Evolutionary conservation across 2,888 invertebrate genomes (phyloP).

Genomic region (Erpobdella octoculata): DNA sequence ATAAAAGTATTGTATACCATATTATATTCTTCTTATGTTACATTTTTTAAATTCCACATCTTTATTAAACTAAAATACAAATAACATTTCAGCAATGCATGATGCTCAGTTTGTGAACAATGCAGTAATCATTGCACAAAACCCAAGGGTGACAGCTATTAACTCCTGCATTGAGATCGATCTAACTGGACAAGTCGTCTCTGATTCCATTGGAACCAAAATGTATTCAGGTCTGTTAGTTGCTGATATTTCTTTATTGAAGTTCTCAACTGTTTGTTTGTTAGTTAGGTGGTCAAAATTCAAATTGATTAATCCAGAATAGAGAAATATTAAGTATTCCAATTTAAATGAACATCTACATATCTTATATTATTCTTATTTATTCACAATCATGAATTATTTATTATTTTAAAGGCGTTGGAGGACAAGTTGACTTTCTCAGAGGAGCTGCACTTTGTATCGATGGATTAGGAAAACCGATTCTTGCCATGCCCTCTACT

Average conservation of each 20-base stretch:
- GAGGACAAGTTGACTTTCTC: conserved; percentile 88
- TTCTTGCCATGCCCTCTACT: conserved; percentile 80
- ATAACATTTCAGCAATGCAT: conserved; percentile 67
- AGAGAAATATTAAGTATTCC: too few species aligned
- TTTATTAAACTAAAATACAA: background rate
- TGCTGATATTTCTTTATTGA: background rate
- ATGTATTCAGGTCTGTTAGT: conserved; percentile 60
- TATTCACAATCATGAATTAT: background rate
- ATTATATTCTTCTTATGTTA: too few species aligned
- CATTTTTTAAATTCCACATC: too few species aligned
- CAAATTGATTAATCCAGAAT: too few species aligned
- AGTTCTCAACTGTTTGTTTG: background rate
- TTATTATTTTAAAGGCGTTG: conserved; percentile 63
- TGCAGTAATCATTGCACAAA: conserved; percentile 69
- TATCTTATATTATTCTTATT: background rate
- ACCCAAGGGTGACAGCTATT: conserved; percentile 87
- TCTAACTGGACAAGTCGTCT: conserved; percentile 77
- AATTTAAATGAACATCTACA: too few species aligned
- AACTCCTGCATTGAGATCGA: conserved; percentile 93
- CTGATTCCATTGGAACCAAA: conserved; percentile 80
- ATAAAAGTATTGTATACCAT: too few species aligned
- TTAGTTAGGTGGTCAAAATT: too few species aligned
- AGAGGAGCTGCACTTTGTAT: conserved; percentile 75
- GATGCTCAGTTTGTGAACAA: conserved; percentile 81
- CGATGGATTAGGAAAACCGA: conserved; percentile 81